Conservation (phyloP, 2,888 invertebrate species). For the Plebejus argus region DNA sequence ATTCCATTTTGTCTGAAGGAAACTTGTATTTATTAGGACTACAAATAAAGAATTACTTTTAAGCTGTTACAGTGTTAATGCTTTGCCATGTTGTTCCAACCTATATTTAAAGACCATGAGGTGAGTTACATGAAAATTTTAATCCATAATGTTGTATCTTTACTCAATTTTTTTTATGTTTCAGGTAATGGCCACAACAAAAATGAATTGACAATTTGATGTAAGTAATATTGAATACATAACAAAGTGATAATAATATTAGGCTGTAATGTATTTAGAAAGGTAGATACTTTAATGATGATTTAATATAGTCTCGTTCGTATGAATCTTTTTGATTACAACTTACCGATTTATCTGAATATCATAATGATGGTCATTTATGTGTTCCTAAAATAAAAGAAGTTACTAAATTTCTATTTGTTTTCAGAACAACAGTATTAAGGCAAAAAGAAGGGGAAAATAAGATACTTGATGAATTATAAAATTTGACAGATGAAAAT, state of each 20-base stretch:
- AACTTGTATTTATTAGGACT: constrained; percentile 63
- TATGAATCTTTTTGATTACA: constrained; percentile 65
- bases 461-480: neutral
- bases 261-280: neutral
- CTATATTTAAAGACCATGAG: constrained; percentile 54
- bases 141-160: constrained; percentile 62
- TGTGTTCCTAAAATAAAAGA: neutral
- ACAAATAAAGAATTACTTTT: constrained; percentile 76
- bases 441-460: neutral
- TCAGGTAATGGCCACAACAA: constrained; percentile 50
- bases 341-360: constrained; percentile 51
- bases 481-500: neutral
- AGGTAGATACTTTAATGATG: constrained; percentile 51
- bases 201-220: neutral
- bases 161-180: constrained; percentile 70
- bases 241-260: neutral
- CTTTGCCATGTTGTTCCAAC: constrained; percentile 47
- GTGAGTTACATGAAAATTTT: constrained; percentile 61
- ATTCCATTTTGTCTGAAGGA: constrained; percentile 67
- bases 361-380: constrained; percentile 39
- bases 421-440: neutral
- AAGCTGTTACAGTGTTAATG: constrained; percentile 64
- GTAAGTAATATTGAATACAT: constrained; percentile 34
- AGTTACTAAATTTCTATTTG: neutral
- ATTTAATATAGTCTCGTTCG: constrained; percentile 69